Conservation (phyloP, 2,888 invertebrate genomes). For the Lordiphosa fenestrarum region DNA sequence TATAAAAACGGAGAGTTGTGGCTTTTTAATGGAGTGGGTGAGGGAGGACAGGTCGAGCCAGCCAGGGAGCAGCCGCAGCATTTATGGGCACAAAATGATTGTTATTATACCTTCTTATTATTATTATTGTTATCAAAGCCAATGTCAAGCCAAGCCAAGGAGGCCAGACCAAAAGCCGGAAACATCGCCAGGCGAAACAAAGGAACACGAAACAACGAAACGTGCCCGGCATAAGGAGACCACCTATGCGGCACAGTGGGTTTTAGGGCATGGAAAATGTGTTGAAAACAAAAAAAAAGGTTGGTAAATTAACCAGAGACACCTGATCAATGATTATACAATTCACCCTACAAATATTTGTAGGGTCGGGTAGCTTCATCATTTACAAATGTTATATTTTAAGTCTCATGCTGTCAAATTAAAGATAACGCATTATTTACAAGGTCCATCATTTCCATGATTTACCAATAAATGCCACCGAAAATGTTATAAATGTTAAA, state of each 20-base stretch:
- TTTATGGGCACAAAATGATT: slow-evolving; percentile 64
- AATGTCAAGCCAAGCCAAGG: slow-evolving; percentile 49
- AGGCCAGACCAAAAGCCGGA: slow-evolving; percentile 23
- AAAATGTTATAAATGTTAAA: too few species aligned
- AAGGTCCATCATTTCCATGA: too few species aligned
- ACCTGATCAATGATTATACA: too few species aligned
- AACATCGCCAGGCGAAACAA: slow-evolving; percentile 29
- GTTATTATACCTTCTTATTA: slow-evolving; percentile 64
- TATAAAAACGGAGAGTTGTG: slow-evolving; percentile 14
- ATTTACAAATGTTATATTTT: neutral
- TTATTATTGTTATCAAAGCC: slow-evolving; percentile 68
- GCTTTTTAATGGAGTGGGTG: slow-evolving; percentile 28
- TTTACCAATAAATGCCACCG: too few species aligned
- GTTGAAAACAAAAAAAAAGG: too few species aligned
- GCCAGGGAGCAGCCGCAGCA: slow-evolving; percentile 25
- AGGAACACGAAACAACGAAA: slow-evolving; percentile 19
- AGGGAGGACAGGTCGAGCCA: slow-evolving; percentile 1
- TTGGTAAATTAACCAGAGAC: too few species aligned
- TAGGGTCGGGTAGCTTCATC: too few species aligned
- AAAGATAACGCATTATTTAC: too few species aligned
- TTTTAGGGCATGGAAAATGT: neutral
- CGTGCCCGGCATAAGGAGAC: slow-evolving; percentile 52
- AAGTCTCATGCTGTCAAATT: too few species aligned
- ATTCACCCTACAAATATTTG: too few species aligned
- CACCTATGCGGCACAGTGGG: slow-evolving; percentile 4